Percentiles rank a stretch among this genome's conserved stretches.
Conservation (phyloP, 2,113 vertebrate genomes). For the Cephalopterus ornatus region DNA sequence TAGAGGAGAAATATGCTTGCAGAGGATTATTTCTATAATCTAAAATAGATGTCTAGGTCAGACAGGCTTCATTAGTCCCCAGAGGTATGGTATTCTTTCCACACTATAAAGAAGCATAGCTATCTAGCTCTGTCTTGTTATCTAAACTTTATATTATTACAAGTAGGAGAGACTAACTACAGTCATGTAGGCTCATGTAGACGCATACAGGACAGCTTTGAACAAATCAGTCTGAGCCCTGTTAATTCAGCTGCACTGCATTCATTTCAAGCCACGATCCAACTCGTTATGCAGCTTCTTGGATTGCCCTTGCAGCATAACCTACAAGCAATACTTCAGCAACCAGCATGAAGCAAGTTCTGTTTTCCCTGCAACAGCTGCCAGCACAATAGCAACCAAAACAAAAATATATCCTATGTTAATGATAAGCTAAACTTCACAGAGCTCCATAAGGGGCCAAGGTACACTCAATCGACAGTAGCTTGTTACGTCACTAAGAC, state of each 20-base stretch:
- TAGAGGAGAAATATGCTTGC: background rate
- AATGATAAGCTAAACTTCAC: background rate
- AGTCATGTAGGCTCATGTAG: rapidly evolving
- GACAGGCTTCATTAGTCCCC: background rate
- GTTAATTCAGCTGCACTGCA: background rate
- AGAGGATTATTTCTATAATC: background rate
- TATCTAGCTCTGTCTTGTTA: background rate
- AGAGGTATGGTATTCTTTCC: background rate
- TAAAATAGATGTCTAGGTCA: background rate
- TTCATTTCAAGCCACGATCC: background rate
- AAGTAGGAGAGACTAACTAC: background rate
- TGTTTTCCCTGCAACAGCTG: background rate
- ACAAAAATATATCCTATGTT: background rate
- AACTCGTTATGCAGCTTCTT: background rate
- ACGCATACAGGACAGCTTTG: background rate
- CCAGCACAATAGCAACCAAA: background rate
- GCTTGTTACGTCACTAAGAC: background rate
- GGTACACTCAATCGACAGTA: background rate
- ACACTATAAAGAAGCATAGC: background rate
- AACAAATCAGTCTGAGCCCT: background rate
- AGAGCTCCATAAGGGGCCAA: background rate
- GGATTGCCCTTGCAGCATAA: background rate
- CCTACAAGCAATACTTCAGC: background rate
- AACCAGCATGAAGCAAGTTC: background rate
- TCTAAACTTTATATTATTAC: background rate